Percentiles rank a stretch among this genome's conserved stretches.
These are phyloP conservation scores for Aleiodes leptofemur DNA, from an alignment of 2,888 invertebrate species.

Conservation along the genomic window DNA sequence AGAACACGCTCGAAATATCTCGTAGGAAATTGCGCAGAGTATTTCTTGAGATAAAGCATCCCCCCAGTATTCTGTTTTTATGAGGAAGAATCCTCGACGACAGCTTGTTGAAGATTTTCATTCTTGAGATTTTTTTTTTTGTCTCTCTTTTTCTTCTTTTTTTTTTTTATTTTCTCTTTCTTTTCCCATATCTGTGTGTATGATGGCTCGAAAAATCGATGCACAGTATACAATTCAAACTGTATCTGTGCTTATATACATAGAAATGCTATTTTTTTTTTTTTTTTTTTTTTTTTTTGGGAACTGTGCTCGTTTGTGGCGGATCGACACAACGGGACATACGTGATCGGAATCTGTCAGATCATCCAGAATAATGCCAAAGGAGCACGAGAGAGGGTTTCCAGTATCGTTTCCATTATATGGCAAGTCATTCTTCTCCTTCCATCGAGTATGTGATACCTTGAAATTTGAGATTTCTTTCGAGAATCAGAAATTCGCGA, in stretches of 20 bases:
- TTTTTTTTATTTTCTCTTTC: slow-evolving; percentile 8
- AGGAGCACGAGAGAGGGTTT: slow-evolving; percentile 12
- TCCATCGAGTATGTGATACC: not conserved
- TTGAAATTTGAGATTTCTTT: not conserved
- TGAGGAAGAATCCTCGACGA: slow-evolving; percentile 30
- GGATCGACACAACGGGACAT: slow-evolving; percentile 35
- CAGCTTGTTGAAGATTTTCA: slow-evolving; percentile 26
- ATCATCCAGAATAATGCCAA: slow-evolving; percentile 49
- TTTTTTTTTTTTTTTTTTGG: not conserved
- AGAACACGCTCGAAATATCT: slow-evolving; percentile 45
- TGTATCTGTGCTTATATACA: slow-evolving; percentile 3
- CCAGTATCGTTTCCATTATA: slow-evolving; percentile 31
- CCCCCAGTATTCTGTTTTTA: slow-evolving; percentile 24
- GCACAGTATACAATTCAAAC: not conserved
- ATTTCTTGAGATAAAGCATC: slow-evolving; percentile 34
- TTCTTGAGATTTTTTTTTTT: not conserved
- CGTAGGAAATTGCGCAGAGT: slow-evolving; percentile 26
- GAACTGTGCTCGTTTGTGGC: slow-evolving; percentile 30
- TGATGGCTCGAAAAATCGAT: slow-evolving; percentile 6
- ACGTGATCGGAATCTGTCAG: slow-evolving; percentile 42
- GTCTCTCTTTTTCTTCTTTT: not conserved
- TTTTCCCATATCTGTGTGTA: not conserved
- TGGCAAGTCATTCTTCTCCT: slow-evolving; percentile 5
- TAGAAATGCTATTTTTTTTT: not conserved
- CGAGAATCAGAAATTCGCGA: not conserved